phyloP scores from a whole-genome alignment of 2,797 vertebrate species.

The Enteromius treurensis region DNA sequence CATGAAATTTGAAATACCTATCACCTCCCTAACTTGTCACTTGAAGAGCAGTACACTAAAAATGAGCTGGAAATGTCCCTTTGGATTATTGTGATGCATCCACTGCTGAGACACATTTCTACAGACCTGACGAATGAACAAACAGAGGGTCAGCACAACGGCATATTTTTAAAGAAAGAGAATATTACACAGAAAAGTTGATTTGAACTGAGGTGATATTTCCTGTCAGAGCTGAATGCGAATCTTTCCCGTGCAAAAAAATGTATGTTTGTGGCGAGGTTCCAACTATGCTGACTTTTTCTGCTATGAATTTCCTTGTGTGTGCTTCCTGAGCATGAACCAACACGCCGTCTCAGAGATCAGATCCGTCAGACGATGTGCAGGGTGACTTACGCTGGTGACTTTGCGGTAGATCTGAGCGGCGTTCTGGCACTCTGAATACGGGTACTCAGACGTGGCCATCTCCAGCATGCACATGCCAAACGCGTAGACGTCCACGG shows the following conservation, averaged over 20 bases:
- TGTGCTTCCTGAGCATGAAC: neutral
- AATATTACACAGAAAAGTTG: neutral
- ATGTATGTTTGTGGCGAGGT: neutral
- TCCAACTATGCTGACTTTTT: neutral
- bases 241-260: neutral
- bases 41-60: too few species aligned
- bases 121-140: too few species aligned
- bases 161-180: neutral
- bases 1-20: too few species aligned
- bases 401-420: constrained; percentile 99
- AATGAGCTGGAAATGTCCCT: too few species aligned
- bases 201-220: neutral
- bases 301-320: neutral
- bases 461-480: constrained; percentile 99
- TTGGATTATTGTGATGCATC: too few species aligned
- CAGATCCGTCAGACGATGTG: neutral
- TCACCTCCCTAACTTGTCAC: too few species aligned
- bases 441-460: constrained; percentile 98
- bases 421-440: constrained; percentile 98
- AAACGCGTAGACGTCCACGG: constrained; percentile 96
- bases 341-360: neutral
- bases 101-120: too few species aligned
- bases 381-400: constrained; percentile 90
- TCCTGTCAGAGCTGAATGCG: neutral
- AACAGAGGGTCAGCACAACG: too few species aligned